Conservation (phyloP, 2,113 vertebrate species). For the Oreochromis niloticus region DNA sequence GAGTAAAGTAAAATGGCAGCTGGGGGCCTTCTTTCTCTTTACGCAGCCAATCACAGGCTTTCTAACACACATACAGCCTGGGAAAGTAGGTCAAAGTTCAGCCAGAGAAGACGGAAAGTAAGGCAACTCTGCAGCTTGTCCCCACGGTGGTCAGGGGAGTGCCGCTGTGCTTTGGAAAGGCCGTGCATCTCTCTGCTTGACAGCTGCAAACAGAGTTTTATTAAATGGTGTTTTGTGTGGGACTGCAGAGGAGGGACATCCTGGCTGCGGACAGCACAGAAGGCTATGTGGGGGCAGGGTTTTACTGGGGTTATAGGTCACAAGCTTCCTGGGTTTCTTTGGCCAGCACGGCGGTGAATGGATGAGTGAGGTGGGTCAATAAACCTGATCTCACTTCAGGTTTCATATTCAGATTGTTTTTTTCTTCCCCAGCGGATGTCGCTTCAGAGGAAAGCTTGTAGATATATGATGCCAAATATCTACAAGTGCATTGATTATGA, state of each 20-base stretch:
- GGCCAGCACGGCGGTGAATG: slow-evolving; percentile 67
- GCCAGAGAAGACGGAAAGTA: slow-evolving; percentile 18
- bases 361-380: not conserved
- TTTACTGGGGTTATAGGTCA: slow-evolving; percentile 74
- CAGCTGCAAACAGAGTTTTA: not conserved
- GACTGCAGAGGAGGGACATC: not conserved
- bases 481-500: not conserved
- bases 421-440: not conserved
- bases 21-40: not conserved
- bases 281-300: slow-evolving; percentile 56
- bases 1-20: not conserved
- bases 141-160: not conserved
- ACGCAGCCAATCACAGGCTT: not conserved
- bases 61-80: not conserved
- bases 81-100: slow-evolving; percentile 69
- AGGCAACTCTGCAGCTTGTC: slow-evolving; percentile 10
- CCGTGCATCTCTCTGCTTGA: not conserved
- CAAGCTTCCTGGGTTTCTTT: slow-evolving; percentile 78
- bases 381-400: not conserved
- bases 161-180: not conserved
- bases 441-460: not conserved
- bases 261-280: slow-evolving; percentile 1
- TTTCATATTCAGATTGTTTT: not conserved
- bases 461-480: not conserved
- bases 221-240: not conserved